These are phyloP conservation scores for Sturnira hondurensis DNA, from an alignment of 2,113 vertebrate species.

Conservation along the genomic window DNA sequence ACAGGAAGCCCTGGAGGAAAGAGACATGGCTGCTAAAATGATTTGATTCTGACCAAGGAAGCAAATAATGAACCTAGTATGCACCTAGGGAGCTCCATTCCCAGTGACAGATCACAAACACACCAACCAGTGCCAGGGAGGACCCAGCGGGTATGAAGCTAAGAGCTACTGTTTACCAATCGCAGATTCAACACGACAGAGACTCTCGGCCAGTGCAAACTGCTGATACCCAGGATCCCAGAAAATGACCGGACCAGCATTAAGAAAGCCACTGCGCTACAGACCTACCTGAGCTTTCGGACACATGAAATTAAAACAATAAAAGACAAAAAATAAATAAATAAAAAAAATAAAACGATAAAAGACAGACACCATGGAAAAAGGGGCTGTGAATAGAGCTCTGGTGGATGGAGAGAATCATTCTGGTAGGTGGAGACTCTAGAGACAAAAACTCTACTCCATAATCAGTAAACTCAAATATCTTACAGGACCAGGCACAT, in stretches of 20 bases:
- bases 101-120: neutral
- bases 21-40: neutral
- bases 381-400: neutral
- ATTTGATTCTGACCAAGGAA: slow-evolving; percentile 6
- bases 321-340: too few relatives aligned
- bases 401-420: neutral
- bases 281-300: neutral
- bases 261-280: neutral
- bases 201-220: neutral
- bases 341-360: too few relatives aligned
- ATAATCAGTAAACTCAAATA: neutral
- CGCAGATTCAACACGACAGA: neutral
- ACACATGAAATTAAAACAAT: neutral
- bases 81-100: neutral
- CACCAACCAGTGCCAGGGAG: neutral
- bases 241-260: neutral
- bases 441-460: neutral
- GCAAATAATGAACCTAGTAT: neutral
- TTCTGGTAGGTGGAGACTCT: neutral
- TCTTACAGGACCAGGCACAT: neutral
- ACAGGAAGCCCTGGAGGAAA: neutral
- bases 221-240: neutral
- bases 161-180: neutral
- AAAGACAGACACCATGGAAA: neutral
- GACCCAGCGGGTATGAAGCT: neutral